phyloP scores from a whole-genome alignment of 2,113 vertebrate genomes.

The Machaerirhynchus nigripectus region DNA sequence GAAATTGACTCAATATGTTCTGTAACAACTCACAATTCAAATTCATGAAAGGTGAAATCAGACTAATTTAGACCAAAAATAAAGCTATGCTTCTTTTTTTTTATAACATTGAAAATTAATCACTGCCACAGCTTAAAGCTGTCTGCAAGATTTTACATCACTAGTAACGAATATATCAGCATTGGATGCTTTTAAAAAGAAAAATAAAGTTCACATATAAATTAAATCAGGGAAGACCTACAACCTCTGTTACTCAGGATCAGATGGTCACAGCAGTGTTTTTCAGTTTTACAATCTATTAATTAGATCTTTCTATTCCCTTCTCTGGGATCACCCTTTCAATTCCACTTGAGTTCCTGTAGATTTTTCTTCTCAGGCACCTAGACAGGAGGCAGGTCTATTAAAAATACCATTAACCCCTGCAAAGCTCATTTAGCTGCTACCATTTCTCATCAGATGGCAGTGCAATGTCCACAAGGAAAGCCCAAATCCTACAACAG shows the following conservation, averaged over 20 bases:
- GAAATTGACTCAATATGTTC: neutral
- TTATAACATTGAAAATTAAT: neutral
- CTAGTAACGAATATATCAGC: neutral
- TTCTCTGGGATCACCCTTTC: neutral
- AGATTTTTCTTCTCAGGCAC: constrained; percentile 2
- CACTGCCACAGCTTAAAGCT: neutral
- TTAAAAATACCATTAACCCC: constrained; percentile 30
- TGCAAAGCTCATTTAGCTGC: constrained; percentile 2
- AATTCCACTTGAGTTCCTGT: neutral
- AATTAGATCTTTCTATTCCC: constrained; percentile 44
- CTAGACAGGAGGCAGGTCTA: neutral
- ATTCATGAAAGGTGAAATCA: constrained; percentile 9
- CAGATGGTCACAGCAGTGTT: neutral
- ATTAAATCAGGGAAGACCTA: constrained; percentile 8
- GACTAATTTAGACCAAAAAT: constrained; percentile 8
- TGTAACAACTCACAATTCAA: neutral
- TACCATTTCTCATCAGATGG: neutral
- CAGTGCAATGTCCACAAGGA: neutral
- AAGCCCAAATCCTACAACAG: neutral
- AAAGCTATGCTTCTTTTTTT: neutral
- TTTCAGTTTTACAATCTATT: constrained; percentile 28
- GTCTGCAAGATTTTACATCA: neutral
- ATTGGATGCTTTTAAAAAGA: neutral
- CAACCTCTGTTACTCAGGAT: neutral
- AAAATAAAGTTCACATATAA: neutral